Evolutionary conservation across 2,888 invertebrate species (phyloP).

Genomic region (Coecobrya sp.): DNA sequence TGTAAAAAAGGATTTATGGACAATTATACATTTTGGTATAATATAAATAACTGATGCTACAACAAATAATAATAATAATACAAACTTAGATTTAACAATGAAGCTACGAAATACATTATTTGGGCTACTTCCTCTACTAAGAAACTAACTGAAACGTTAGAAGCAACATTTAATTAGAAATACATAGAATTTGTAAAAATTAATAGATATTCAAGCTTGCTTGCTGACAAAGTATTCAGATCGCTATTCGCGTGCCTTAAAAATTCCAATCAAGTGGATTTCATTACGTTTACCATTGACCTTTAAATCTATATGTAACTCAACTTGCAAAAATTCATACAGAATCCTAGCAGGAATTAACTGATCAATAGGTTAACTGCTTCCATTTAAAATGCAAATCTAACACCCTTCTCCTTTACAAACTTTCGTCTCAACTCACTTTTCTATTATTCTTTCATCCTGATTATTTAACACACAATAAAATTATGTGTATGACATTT

Average conservation of each 20-base stretch:
- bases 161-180: too few species aligned
- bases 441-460: neutral
- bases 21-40: neutral
- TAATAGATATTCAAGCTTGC: too few species aligned
- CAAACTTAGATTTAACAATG: too few species aligned
- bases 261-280: neutral
- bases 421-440: neutral
- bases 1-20: neutral
- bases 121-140: too few species aligned
- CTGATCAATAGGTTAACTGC: neutral
- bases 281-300: neutral
- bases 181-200: too few species aligned
- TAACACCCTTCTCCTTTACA: too few species aligned
- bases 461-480: neutral
- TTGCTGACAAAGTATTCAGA: too few species aligned
- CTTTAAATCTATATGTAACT: neutral
- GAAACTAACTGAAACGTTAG: too few species aligned
- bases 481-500: neutral
- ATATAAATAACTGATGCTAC: too few species aligned
- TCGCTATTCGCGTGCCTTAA: too few species aligned
- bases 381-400: neutral
- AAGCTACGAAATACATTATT: too few species aligned
- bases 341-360: conserved; percentile 30
- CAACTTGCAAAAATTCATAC: conserved; percentile 31
- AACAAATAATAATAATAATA: too few species aligned